phyloP scores from a whole-genome alignment of 2,888 invertebrate genomes.

The Odontocolon sp. region DNA sequence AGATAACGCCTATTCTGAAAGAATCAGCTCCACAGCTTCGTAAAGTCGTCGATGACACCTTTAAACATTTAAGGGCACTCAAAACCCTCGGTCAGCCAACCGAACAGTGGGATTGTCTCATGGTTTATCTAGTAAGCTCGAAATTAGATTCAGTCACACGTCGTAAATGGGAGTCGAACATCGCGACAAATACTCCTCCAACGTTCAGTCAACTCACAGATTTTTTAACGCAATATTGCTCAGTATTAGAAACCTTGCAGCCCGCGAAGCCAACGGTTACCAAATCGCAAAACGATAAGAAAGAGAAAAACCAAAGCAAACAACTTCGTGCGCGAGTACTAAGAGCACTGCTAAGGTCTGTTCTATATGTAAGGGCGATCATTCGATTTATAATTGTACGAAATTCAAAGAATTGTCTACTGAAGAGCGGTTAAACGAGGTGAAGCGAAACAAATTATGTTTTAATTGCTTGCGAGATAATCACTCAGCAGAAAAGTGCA shows the following conservation, averaged over 20 bases:
- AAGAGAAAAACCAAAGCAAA: slow-evolving; percentile 12
- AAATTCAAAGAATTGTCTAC: neutral
- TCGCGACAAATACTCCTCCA: slow-evolving; percentile 1
- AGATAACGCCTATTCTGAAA: slow-evolving; percentile 23
- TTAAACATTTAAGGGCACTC: slow-evolving; percentile 43
- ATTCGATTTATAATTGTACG: slow-evolving; percentile 12
- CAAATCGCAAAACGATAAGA: slow-evolving; percentile 7
- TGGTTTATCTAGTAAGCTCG: slow-evolving; percentile 38
- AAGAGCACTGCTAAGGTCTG: neutral
- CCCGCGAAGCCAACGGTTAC: slow-evolving; percentile 19
- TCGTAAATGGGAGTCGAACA: slow-evolving; percentile 45
- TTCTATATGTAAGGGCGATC: slow-evolving; percentile 3
- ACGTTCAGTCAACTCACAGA: slow-evolving; percentile 11
- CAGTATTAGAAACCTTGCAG: slow-evolving; percentile 37
- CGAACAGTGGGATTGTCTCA: slow-evolving; percentile 39
- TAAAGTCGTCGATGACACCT: slow-evolving; percentile 34
- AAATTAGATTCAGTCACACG: slow-evolving; percentile 48
- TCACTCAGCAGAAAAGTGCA: neutral
- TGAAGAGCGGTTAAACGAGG: slow-evolving; percentile 9
- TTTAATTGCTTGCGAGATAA: slow-evolving; percentile 26
- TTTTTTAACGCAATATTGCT: slow-evolving; percentile 31
- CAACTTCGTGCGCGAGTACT: neutral
- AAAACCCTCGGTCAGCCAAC: slow-evolving; percentile 34
- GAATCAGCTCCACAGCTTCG: slow-evolving; percentile 37
- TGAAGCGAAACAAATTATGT: slow-evolving; percentile 7